Evolutionary conservation across 2,113 vertebrate species (phyloP).

Genomic region (Atlantisia rogersi): DNA sequence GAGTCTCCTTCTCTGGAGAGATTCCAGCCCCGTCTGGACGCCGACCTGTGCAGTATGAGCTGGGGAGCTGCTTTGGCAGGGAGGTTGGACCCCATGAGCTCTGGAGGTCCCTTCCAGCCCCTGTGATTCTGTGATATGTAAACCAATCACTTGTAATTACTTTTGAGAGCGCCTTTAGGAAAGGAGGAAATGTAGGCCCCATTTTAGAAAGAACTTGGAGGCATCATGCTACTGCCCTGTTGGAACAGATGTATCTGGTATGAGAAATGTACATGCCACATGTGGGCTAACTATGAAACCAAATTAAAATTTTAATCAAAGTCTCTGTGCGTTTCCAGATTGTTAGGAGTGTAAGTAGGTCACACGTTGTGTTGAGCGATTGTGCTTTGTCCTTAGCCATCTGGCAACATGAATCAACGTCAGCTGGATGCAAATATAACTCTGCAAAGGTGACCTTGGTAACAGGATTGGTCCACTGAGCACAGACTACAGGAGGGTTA

Average conservation of each 20-base stretch:
- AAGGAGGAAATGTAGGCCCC: not conserved
- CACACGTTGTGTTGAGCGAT: conserved; percentile 70
- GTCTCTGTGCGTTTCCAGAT: conserved; percentile 70
- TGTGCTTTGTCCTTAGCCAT: conserved; percentile 82
- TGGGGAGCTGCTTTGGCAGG: no score
- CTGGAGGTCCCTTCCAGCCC: no score
- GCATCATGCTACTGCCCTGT: not conserved
- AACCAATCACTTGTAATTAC: not conserved
- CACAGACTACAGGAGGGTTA: conserved; percentile 38
- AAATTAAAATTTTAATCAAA: conserved; percentile 75
- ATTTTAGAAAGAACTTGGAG: not conserved
- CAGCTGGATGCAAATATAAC: conserved; percentile 76
- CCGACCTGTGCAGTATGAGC: no score
- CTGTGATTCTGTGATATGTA: not conserved
- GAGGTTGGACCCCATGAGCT: no score
- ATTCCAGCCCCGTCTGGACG: no score
- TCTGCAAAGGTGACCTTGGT: conserved; percentile 77
- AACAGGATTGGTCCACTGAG: conserved; percentile 37
- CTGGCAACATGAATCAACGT: conserved; percentile 84
- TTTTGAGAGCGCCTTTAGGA: conserved; percentile 20
- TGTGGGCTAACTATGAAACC: conserved; percentile 36
- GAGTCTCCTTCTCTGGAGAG: no score
- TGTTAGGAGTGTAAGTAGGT: conserved; percentile 80
- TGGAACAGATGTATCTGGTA: not conserved
- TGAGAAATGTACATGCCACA: not conserved